These are phyloP conservation scores for Cyphomyrus plagiostoma DNA, from an alignment of 2,113 vertebrate species.

Conservation along the genomic window DNA sequence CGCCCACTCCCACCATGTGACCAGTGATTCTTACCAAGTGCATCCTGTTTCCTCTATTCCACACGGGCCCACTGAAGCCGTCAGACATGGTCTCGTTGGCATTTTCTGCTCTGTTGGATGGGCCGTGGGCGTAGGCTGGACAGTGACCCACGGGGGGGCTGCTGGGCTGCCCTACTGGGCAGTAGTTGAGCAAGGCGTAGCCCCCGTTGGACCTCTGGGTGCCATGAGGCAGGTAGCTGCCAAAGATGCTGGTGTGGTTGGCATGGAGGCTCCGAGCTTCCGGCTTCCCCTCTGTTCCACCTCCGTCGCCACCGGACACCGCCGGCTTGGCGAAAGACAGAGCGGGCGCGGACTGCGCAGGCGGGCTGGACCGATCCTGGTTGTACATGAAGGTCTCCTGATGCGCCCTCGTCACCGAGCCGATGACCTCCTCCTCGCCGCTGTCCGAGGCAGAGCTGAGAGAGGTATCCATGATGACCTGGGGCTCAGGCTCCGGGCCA, in stretches of 20 bases:
- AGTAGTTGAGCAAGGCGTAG: slow-evolving; percentile 41
- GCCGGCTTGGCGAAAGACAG: slow-evolving; percentile 39
- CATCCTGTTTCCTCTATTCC: slow-evolving; percentile 76
- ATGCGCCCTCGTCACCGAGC: slow-evolving; percentile 78
- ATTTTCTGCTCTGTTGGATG: slow-evolving; percentile 33
- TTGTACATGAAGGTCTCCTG: slow-evolving; percentile 91
- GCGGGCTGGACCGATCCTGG: slow-evolving; percentile 68
- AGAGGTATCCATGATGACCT: slow-evolving; percentile 53
- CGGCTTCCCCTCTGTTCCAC: slow-evolving; percentile 46
- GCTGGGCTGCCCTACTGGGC: slow-evolving; percentile 51
- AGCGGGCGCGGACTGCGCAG: slow-evolving; percentile 39
- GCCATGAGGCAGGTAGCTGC: slow-evolving; percentile 47
- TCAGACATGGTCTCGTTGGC: slow-evolving; percentile 13
- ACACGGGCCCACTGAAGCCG: slow-evolving; percentile 37
- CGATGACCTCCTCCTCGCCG: slow-evolving; percentile 79
- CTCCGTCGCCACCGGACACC: slow-evolving; percentile 19
- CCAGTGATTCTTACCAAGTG: slow-evolving; percentile 72
- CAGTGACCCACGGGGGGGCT: slow-evolving; percentile 58
- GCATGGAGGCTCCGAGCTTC: slow-evolving; percentile 55
- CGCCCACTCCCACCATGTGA: neutral
- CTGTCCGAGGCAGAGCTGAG: slow-evolving; percentile 63
- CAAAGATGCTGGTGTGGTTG: slow-evolving; percentile 46
- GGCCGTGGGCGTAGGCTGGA: slow-evolving; percentile 57
- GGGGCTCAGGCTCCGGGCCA: slow-evolving; percentile 34
- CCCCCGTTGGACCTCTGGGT: slow-evolving; percentile 36